phyloP scores from a whole-genome alignment of 2,797 vertebrate species.

The Benthosema pterotum region DNA sequence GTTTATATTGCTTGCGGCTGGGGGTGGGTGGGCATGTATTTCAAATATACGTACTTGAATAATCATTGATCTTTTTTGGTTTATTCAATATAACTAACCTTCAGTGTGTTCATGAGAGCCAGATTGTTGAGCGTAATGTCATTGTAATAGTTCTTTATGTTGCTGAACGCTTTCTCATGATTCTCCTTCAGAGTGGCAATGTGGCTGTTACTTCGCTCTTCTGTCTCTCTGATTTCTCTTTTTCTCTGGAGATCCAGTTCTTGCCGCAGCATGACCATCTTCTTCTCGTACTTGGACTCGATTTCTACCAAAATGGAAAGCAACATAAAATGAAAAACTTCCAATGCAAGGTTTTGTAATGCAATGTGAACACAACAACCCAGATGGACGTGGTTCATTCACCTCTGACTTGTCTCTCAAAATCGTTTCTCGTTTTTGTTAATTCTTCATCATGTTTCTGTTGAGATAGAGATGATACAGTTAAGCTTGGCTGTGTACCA shows the following conservation, averaged over 20 bases:
- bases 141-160: slow-evolving; percentile 76
- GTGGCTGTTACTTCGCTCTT: slow-evolving; percentile 86
- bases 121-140: slow-evolving; percentile 80
- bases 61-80: too few species aligned
- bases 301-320: slow-evolving; percentile 75
- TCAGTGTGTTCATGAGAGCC: slow-evolving; percentile 67
- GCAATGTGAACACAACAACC: not conserved
- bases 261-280: slow-evolving; percentile 77
- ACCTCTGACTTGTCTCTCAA: slow-evolving; percentile 86
- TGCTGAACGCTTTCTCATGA: slow-evolving; percentile 79
- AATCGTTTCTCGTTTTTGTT: slow-evolving; percentile 69
- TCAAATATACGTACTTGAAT: too few species aligned
- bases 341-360: not conserved
- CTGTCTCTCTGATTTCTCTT: slow-evolving; percentile 79
- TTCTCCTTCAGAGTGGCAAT: slow-evolving; percentile 78
- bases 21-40: too few species aligned
- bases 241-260: slow-evolving; percentile 84
- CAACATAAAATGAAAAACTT: not conserved
- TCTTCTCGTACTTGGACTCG: slow-evolving; percentile 79
- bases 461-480: slow-evolving; percentile 26
- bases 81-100: slow-evolving; percentile 50
- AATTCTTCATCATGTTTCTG: slow-evolving; percentile 88
- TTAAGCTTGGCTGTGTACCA: slow-evolving; percentile 4
- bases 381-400: slow-evolving; percentile 28
- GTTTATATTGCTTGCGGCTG: too few species aligned